phyloP scores from a whole-genome alignment of 2,113 vertebrate species.

The Lathamus discolor region DNA sequence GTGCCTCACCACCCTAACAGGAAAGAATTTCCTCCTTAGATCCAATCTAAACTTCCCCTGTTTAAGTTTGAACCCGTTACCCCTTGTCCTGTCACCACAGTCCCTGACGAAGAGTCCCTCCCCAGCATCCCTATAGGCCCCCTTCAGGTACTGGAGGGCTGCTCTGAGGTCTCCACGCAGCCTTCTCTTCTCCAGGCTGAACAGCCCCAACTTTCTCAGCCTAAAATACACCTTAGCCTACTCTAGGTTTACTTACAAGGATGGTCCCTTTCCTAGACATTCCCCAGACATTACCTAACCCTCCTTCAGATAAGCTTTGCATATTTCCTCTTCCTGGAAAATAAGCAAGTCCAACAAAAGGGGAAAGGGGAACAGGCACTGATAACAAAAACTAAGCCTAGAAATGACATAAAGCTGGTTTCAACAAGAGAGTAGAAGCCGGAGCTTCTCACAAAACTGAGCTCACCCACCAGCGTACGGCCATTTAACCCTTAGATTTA shows the following conservation, averaged over 20 bases:
- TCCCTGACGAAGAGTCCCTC: too few species aligned
- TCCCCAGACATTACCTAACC: not conserved
- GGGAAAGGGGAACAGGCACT: rapidly evolving
- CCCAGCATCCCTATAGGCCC: too few species aligned
- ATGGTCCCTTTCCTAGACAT: not conserved
- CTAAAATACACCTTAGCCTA: not conserved
- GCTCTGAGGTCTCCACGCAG: too few species aligned
- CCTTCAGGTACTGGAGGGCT: too few species aligned
- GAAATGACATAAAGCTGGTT: not conserved
- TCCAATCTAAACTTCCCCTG: too few species aligned
- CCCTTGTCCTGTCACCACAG: too few species aligned
- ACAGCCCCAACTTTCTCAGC: too few species aligned
- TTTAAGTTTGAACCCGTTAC: too few species aligned
- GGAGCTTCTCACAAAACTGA: not conserved
- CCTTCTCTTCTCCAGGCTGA: too few species aligned
- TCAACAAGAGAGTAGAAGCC: not conserved
- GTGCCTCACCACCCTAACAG: too few species aligned
- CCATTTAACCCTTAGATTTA: not conserved
- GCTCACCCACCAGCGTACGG: rapidly evolving
- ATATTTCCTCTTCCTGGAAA: not conserved
- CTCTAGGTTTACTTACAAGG: not conserved
- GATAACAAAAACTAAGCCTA: not conserved
- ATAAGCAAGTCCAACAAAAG: not conserved
- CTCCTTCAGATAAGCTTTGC: not conserved
- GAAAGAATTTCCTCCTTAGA: too few species aligned